Evolutionary conservation across 2,797 vertebrate species (phyloP).

Genomic region (Selene dorsalis): DNA sequence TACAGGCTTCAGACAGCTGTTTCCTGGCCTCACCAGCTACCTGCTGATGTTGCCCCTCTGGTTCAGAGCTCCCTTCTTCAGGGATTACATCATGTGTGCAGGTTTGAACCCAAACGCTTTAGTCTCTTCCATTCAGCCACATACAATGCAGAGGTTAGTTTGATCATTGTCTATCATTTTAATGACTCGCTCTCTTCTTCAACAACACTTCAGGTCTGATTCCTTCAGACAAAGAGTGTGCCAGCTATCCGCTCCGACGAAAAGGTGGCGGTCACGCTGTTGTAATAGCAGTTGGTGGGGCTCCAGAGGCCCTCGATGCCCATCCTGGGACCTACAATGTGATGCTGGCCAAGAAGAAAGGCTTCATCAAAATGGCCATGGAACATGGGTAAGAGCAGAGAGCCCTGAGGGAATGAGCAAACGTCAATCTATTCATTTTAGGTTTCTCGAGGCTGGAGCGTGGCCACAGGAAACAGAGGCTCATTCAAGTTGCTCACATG

Average conservation of each 20-base stretch:
- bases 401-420: neutral
- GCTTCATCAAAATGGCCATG: constrained; percentile 93
- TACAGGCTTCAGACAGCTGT: constrained; percentile 86
- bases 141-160: neutral
- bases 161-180: neutral
- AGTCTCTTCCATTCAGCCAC: neutral
- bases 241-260: constrained; percentile 79
- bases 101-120: constrained; percentile 76
- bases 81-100: constrained; percentile 91
- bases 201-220: constrained; percentile 86
- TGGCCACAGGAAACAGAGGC: constrained; percentile 56
- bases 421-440: constrained; percentile 25
- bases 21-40: constrained; percentile 87
- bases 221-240: constrained; percentile 89
- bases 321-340: constrained; percentile 88
- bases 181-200: constrained; percentile 4
- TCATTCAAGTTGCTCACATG: constrained; percentile 43
- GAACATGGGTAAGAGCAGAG: constrained; percentile 86
- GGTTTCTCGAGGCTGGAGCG: constrained; percentile 8
- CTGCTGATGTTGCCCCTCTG: constrained; percentile 92
- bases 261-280: constrained; percentile 84
- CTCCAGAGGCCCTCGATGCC: constrained; percentile 91
- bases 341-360: constrained; percentile 90
- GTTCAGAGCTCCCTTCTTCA: constrained; percentile 92
- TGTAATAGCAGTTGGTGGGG: constrained; percentile 89